phyloP scores from a whole-genome alignment of 2,113 vertebrate species.

The Gallinago jamesoni region DNA sequence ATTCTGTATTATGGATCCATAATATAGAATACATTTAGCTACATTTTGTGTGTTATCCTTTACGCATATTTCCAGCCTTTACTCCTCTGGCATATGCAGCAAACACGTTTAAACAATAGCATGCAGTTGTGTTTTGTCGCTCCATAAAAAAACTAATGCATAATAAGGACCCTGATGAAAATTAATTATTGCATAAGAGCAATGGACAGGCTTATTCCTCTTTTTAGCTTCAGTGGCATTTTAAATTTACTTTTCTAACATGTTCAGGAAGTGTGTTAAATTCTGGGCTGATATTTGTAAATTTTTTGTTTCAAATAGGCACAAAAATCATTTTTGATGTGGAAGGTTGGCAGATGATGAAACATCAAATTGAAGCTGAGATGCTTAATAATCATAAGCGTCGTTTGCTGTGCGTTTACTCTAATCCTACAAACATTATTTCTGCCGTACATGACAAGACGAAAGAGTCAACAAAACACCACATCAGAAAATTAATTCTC shows the following conservation, averaged over 20 bases:
- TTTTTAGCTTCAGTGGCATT: conserved; percentile 48
- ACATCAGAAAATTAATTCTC: conserved; percentile 52
- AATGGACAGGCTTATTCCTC: conserved; percentile 45
- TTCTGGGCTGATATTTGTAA: conserved; percentile 54
- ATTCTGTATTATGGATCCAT: conserved; percentile 78
- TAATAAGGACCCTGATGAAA: conserved; percentile 70
- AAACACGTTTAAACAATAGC: conserved; percentile 76
- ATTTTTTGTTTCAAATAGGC: conserved; percentile 68
- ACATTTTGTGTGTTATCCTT: conserved; percentile 75
- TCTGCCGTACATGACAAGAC: conserved; percentile 56
- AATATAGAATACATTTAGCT: conserved; percentile 75
- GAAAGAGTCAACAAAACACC: conserved; percentile 50
- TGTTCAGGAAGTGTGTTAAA: conserved; percentile 48
- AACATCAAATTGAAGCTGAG: conserved; percentile 48
- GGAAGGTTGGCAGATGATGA: conserved; percentile 47
- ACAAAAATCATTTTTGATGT: conserved; percentile 48
- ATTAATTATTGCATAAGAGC: conserved; percentile 72
- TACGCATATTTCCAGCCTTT: conserved; percentile 68
- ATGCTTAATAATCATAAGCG: conserved; percentile 38
- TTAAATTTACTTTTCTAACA: conserved; percentile 59
- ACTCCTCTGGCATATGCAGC: conserved; percentile 50
- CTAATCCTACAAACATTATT: conserved; percentile 35
- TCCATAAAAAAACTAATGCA: conserved; percentile 70
- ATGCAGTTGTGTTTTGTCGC: conserved; percentile 62
- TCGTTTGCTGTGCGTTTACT: conserved; percentile 42